A percentile compares a stretch with the other conserved stretches of the same genome.
Evolutionary conservation across 2,113 vertebrate species (phyloP).

Genomic region (Laticauda laticaudata): DNA sequence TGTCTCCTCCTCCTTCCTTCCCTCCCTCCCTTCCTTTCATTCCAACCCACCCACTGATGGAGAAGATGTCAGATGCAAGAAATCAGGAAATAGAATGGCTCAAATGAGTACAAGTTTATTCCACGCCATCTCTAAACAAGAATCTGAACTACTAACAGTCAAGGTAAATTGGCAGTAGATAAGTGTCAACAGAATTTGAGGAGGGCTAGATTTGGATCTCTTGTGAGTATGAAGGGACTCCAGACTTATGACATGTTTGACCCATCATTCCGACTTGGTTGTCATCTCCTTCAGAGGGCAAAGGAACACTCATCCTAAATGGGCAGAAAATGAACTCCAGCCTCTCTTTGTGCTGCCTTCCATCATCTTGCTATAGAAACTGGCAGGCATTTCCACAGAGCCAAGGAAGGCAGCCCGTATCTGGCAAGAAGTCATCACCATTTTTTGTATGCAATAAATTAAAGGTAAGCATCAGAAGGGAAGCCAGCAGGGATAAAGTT

Average conservation of each 20-base stretch:
- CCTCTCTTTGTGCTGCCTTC: not conserved
- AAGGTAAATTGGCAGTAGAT: not conserved
- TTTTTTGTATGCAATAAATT: slow-evolving; percentile 11
- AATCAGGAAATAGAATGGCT: not conserved
- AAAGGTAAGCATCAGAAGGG: not conserved
- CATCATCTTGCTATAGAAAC: slow-evolving; percentile 1
- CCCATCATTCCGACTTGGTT: not conserved
- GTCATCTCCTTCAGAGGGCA: not conserved
- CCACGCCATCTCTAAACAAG: not conserved
- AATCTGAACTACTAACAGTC: not conserved
- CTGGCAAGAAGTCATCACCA: not conserved
- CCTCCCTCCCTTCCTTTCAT: not conserved
- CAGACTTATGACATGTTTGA: not conserved
- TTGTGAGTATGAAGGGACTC: not conserved
- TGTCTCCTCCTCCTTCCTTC: not conserved
- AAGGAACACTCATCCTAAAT: slow-evolving; percentile 18
- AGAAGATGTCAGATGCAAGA: not conserved
- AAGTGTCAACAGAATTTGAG: not conserved
- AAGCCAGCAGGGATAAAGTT: not conserved
- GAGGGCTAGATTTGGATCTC: not conserved
- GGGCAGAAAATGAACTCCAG: slow-evolving; percentile 26
- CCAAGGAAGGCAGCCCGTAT: not conserved
- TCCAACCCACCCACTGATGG: slow-evolving; percentile 4
- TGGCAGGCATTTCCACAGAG: slow-evolving; percentile 1
- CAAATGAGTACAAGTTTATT: not conserved